These are phyloP conservation scores for Brachionus manjavacas DNA, from an alignment of 1,140 invertebrate genomes.

Conservation along the genomic window DNA sequence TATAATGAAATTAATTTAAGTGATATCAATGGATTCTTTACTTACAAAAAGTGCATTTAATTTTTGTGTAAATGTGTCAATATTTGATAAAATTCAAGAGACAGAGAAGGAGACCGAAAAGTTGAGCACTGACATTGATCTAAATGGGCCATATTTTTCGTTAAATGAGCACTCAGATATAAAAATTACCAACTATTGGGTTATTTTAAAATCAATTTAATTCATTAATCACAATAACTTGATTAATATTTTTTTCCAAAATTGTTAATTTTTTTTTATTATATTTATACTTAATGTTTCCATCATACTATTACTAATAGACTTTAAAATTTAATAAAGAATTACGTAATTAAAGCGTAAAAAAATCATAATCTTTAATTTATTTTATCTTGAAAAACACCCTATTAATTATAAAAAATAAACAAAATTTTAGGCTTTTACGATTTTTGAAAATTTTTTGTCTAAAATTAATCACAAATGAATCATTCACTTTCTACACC, in stretches of 20 bases:
- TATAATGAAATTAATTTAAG: neutral
- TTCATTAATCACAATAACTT: neutral
- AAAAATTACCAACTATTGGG: neutral
- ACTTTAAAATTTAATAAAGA: too few relatives aligned
- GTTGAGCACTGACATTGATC: neutral
- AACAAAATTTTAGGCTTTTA: too few relatives aligned
- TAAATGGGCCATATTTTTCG: neutral
- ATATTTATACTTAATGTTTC: neutral
- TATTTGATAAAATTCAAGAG: neutral
- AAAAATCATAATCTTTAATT: too few relatives aligned
- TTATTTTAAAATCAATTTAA: neutral
- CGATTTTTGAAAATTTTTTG: too few relatives aligned
- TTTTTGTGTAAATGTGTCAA: neutral
- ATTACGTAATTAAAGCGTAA: too few relatives aligned
- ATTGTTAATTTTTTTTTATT: neutral
- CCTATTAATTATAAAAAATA: too few relatives aligned
- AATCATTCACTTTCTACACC: too few relatives aligned
- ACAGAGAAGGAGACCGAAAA: neutral
- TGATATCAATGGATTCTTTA: neutral
- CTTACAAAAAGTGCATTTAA: neutral
- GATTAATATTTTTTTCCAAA: neutral
- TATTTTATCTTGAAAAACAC: too few relatives aligned
- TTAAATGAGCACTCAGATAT: neutral
- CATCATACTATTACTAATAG: too few relatives aligned
- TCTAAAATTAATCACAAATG: too few relatives aligned